phyloP scores from a whole-genome alignment of 2,888 invertebrate genomes.

The Poecilus cupreus region DNA sequence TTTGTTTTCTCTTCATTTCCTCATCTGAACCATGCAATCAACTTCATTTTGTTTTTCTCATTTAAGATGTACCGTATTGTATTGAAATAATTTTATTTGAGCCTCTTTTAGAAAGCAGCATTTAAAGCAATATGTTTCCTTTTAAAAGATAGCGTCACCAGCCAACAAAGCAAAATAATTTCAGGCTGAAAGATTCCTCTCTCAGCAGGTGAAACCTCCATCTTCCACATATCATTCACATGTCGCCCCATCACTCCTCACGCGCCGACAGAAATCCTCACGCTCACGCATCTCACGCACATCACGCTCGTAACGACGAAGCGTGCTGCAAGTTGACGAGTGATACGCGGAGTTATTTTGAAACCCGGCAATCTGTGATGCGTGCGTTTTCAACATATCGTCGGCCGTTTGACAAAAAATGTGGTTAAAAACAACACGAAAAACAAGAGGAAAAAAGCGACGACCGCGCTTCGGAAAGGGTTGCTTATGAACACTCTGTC shows the following conservation, averaged over 20 bases:
- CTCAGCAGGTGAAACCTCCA: too few species aligned
- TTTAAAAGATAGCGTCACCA: too few species aligned
- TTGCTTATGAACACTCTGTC: slow-evolving; percentile 49
- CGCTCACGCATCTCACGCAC: slow-evolving; percentile 3
- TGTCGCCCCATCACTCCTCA: not conserved
- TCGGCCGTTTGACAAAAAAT: slow-evolving; percentile 49
- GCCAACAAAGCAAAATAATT: too few species aligned
- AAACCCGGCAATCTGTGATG: slow-evolving; percentile 53
- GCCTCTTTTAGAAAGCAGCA: too few species aligned
- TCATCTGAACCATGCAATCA: too few species aligned
- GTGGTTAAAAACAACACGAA: slow-evolving; percentile 42
- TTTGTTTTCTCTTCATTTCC: too few species aligned
- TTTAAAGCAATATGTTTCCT: too few species aligned
- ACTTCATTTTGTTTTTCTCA: too few species aligned
- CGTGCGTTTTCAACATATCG: slow-evolving; percentile 45
- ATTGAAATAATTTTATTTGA: too few species aligned
- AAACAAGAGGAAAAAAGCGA: slow-evolving; percentile 10
- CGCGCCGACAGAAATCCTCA: too few species aligned
- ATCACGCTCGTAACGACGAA: slow-evolving; percentile 9
- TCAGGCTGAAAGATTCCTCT: too few species aligned
- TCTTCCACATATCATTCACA: not conserved
- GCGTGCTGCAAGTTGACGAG: not conserved
- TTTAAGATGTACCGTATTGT: too few species aligned
- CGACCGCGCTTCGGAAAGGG: slow-evolving; percentile 19
- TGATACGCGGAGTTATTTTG: slow-evolving; percentile 42